Evolutionary conservation across 1,140 invertebrate genomes (phyloP), one percentile per base, ranked within the genome.

Genomic region (Chelonus insularis): DNA sequence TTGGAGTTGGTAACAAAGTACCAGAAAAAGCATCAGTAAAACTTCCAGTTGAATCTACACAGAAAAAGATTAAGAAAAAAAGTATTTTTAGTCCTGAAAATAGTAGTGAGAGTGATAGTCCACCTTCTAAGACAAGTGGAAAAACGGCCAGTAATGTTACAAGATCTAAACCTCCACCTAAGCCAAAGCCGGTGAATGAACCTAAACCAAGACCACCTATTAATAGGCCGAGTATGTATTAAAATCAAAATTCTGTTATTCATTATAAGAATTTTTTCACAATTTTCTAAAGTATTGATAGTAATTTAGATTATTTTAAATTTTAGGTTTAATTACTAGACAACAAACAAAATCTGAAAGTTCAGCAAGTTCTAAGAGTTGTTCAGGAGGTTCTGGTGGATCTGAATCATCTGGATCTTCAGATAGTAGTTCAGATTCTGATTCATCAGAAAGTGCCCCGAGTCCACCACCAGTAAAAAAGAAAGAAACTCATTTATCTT

Each of bases 41-140:
- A 65, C 74, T 68, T 32, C 57, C 48, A 51, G 66, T 60, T 7
- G 72, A 83, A 76, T 74, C 78, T 54, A 71, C 74, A 0, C 80
- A 84, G 65, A 82, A 84, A 34, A 88, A 87, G 55, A 71, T 83
- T 11, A 91, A 91, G 67, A 90, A 89, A 62, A 91, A 91, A 71
- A 92, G 90, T 75, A 92, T 92, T 71, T 92, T 92, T 67, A 91
- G 89, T 64, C 90, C 90, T 1, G 90, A 91, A 67, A 91, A 91
- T 66, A 90, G 89, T 74, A 90, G 89, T 25, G 89, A 90, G 76
- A 90, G 89, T 60, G 89, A 90, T 64, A 77, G 72, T 60, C 69
- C 70, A 18, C 56, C 67, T 16, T 58, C 74, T 48, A 73, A 84
- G 77, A 50, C 69, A 64, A 69, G 60, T 47, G 36, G 62, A n/a